Evolutionary conservation across 2,797 vertebrate genomes (phyloP).

Genomic region (Amblyopsis hoosieri): DNA sequence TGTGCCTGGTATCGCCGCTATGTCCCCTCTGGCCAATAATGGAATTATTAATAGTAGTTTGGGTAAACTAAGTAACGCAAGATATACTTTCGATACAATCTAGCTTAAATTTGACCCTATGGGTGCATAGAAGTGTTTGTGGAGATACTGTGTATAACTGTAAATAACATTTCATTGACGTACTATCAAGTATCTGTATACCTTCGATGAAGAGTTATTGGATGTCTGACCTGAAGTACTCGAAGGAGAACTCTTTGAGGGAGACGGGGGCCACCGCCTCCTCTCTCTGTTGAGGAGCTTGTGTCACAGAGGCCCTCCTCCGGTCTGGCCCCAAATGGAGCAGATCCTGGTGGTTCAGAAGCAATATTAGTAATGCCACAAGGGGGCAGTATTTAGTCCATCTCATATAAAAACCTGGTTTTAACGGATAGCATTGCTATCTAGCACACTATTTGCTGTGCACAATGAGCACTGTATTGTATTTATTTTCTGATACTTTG

Average conservation of each 20-base stretch:
- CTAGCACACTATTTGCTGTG: too few species aligned
- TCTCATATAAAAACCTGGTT: background rate
- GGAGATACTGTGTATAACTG: too few species aligned
- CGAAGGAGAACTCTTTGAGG: conserved; percentile 89
- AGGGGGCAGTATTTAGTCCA: background rate
- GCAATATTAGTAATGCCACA: conserved; percentile 30
- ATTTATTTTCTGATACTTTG: background rate
- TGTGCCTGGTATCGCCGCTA: too few species aligned
- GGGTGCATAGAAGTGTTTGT: too few species aligned
- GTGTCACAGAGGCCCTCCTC: conserved; percentile 59
- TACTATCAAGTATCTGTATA: background rate
- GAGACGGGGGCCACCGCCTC: conserved; percentile 80
- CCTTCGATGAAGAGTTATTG: background rate
- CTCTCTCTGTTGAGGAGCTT: conserved; percentile 42
- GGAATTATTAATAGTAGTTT: too few species aligned
- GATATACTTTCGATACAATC: too few species aligned
- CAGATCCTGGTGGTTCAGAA: conserved; percentile 65
- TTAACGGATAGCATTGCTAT: too few species aligned
- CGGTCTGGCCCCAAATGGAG: conserved; percentile 81
- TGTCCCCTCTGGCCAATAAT: too few species aligned
- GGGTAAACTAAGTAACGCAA: too few species aligned
- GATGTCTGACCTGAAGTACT: conserved; percentile 87
- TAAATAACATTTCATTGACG: too few species aligned
- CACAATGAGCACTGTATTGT: too few species aligned
- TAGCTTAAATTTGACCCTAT: too few species aligned